These are phyloP conservation scores for Teinopalpus imperialis DNA, from an alignment of 2,888 invertebrate species.

Conservation along the genomic window DNA sequence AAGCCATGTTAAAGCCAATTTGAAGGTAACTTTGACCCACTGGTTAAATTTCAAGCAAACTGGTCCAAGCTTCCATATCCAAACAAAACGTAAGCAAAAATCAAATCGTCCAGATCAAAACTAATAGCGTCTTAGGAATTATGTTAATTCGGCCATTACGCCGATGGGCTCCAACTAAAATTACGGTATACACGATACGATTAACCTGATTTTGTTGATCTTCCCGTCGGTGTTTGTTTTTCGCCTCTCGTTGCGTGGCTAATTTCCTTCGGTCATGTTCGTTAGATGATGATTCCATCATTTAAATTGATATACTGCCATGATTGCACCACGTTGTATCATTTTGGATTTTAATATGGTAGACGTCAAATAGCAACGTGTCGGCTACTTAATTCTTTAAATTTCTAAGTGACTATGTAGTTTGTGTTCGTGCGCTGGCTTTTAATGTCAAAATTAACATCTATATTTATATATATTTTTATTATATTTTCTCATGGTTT, in stretches of 20 bases:
- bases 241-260: slow-evolving; percentile 5
- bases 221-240: slow-evolving; percentile 14
- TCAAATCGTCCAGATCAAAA: background rate
- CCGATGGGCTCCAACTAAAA: slow-evolving; percentile 4
- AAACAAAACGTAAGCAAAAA: background rate
- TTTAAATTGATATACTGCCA: slow-evolving; percentile 8
- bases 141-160: slow-evolving; percentile 19
- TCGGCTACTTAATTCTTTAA: background rate
- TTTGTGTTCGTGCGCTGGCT: no score
- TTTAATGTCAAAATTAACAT: no score
- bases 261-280: slow-evolving; percentile 10
- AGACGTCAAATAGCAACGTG: background rate
- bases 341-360: background rate
- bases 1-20: no score
- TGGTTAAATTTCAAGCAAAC: no score
- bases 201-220: slow-evolving; percentile 1
- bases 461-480: no score
- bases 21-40: no score
- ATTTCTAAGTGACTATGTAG: background rate
- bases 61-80: no score
- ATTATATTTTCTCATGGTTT: no score
- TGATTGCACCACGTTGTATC: slow-evolving; percentile 5
- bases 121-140: slow-evolving; percentile 7
- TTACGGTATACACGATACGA: background rate
- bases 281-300: slow-evolving; percentile 15